Conservation (phyloP, 2,888 invertebrate species). For the Tortrix viridana region DNA sequence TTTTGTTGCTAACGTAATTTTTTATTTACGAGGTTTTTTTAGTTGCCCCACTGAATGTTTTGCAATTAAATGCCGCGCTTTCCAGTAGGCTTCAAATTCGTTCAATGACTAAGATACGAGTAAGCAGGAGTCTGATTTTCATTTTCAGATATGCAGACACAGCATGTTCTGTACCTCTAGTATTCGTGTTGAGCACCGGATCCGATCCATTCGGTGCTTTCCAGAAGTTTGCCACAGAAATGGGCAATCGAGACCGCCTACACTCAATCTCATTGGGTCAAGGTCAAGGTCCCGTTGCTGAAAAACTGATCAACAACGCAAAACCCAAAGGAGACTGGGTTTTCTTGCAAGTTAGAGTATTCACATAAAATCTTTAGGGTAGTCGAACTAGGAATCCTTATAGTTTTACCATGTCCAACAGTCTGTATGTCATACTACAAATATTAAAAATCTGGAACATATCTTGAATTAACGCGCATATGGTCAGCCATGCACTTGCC, state of each 20-base stretch:
- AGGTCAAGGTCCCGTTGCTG: slow-evolving; percentile 95
- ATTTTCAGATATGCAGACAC: slow-evolving; percentile 88
- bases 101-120: too few relatives aligned
- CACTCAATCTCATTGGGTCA: slow-evolving; percentile 94
- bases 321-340: slow-evolving; percentile 93
- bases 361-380: neutral
- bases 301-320: slow-evolving; percentile 89
- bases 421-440: too few relatives aligned
- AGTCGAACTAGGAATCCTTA: too few relatives aligned
- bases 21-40: too few relatives aligned
- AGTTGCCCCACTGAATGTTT: too few relatives aligned
- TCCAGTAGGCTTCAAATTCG: too few relatives aligned
- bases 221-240: slow-evolving; percentile 90
- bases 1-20: too few relatives aligned
- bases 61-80: too few relatives aligned
- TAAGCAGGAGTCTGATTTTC: neutral
- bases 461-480: too few relatives aligned
- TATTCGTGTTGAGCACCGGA: slow-evolving; percentile 94
- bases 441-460: too few relatives aligned
- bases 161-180: slow-evolving; percentile 88
- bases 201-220: slow-evolving; percentile 95
- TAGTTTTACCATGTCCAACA: too few relatives aligned
- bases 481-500: too few relatives aligned
- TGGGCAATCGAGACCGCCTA: slow-evolving; percentile 87
- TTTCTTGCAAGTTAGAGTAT: slow-evolving; percentile 88